These are phyloP conservation scores for Leptura quadrifasciata DNA, from an alignment of 2,888 invertebrate species.

Conservation along the genomic window DNA sequence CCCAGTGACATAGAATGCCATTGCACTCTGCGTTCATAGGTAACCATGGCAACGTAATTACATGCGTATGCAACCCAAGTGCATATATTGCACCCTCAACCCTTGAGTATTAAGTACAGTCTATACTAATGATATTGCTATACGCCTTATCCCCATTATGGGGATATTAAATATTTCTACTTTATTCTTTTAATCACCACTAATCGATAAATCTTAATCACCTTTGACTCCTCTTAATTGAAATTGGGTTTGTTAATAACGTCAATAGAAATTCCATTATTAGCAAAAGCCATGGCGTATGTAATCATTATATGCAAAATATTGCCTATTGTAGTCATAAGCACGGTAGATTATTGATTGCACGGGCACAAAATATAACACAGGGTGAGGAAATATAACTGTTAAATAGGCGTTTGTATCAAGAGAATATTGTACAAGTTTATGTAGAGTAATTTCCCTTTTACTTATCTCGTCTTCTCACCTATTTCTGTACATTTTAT, in stretches of 20 bases:
- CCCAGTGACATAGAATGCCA: conserved; percentile 70
- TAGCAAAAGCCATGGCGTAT: not conserved
- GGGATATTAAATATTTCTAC: conserved; percentile 16
- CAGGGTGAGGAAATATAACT: too few relatives aligned
- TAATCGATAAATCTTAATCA: conserved; percentile 15
- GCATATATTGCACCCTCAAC: conserved; percentile 55
- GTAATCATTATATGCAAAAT: not conserved
- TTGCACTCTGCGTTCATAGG: conserved; percentile 58
- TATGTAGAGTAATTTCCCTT: too few relatives aligned
- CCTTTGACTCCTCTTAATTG: not conserved
- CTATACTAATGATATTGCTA: conserved; percentile 53
- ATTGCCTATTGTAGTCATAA: not conserved
- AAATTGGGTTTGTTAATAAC: not conserved
- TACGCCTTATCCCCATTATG: not conserved
- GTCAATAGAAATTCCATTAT: not conserved
- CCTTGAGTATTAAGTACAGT: conserved; percentile 59
- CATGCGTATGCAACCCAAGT: conserved; percentile 59
- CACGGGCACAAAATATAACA: too few relatives aligned
- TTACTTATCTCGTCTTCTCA: too few relatives aligned
- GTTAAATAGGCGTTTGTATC: too few relatives aligned
- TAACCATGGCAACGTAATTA: conserved; percentile 66
- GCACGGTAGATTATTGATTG: not conserved
- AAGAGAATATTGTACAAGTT: too few relatives aligned
- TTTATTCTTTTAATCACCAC: not conserved
- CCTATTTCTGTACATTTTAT: too few relatives aligned